Conservation (phyloP, 2,113 vertebrate species). For the Epinephelus cyanopodus region DNA sequence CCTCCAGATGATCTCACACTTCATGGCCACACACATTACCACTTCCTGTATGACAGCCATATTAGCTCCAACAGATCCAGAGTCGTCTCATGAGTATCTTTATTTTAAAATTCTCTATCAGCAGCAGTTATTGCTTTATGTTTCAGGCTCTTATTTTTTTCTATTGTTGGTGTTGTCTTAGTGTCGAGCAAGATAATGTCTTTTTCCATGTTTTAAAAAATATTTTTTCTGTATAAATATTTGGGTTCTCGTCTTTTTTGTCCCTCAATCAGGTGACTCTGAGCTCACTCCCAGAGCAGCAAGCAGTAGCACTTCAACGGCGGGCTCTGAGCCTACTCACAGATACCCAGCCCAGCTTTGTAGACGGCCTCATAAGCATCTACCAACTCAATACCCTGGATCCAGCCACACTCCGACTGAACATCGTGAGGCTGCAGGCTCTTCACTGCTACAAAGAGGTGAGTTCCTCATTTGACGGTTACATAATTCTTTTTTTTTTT, state of each 20-base stretch:
- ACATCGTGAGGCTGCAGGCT: conserved; percentile 67
- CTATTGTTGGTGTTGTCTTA: not conserved
- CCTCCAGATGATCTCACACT: not conserved
- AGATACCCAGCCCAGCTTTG: conserved; percentile 65
- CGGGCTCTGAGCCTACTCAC: conserved; percentile 75
- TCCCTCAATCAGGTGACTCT: conserved; percentile 63
- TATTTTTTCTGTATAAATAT: not conserved
- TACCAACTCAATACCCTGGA: conserved; percentile 80
- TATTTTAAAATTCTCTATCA: not conserved
- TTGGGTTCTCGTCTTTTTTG: not conserved
- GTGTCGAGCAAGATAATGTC: not conserved
- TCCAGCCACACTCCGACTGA: conserved; percentile 57
- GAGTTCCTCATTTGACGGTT: not conserved
- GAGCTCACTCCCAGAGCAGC: conserved; percentile 55
- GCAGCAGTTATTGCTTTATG: not conserved
- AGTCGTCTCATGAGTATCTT: not conserved
- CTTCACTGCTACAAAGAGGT: conserved; percentile 80
- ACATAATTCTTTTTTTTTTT: not conserved
- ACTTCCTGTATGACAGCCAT: not conserved
- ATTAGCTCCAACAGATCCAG: not conserved
- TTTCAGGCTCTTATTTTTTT: not conserved
- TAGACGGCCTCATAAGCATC: conserved; percentile 75
- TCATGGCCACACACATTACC: not conserved
- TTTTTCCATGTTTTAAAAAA: not conserved
- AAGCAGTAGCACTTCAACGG: conserved; percentile 64